Conservation (phyloP, 2,113 vertebrate species). For the Pseudopodoces humilis region DNA sequence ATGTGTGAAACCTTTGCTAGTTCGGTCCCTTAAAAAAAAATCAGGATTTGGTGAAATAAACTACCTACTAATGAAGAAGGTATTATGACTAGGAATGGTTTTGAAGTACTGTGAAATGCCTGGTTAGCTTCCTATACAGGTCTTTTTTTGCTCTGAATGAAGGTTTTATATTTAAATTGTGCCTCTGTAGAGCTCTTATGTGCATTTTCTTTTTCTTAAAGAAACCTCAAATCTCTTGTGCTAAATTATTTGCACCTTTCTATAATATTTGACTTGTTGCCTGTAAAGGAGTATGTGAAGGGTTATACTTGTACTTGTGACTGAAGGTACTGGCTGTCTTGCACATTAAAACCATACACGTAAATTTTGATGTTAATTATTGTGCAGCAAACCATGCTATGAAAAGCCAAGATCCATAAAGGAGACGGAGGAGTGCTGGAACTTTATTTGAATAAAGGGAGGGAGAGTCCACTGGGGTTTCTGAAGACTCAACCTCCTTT, state of each 20-base stretch:
- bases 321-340: not conserved
- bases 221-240: not conserved
- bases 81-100: not conserved
- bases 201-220: not conserved
- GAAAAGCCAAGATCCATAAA: not conserved
- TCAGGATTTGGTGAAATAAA: not conserved
- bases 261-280: not conserved
- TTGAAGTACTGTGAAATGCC: not conserved
- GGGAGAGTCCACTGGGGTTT: not conserved
- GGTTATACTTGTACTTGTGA: not conserved
- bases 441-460: not conserved
- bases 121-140: not conserved
- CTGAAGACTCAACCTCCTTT: rapidly evolving
- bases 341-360: not conserved
- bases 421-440: not conserved
- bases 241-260: not conserved
- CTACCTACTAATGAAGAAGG: not conserved
- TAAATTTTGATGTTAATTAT: not conserved
- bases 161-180: not conserved
- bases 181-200: not conserved
- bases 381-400: not conserved
- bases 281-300: not conserved
- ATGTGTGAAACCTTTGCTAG: not conserved
- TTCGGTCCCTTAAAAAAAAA: not conserved
- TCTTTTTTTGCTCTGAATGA: not conserved